Evolutionary conservation across 2,888 invertebrate species (phyloP).

Genomic region (Drosophila parthenogenetica): DNA sequence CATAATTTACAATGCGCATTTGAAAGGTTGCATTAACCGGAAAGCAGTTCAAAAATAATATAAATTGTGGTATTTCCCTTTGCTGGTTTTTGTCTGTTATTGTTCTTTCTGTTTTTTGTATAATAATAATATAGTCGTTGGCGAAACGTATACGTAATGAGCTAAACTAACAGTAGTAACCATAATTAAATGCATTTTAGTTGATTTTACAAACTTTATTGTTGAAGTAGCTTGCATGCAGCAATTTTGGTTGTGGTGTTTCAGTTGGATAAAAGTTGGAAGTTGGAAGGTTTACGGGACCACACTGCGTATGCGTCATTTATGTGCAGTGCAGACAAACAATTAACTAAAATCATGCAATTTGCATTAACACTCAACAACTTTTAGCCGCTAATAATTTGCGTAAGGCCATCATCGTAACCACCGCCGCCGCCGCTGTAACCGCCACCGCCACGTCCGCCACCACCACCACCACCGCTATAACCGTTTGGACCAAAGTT

Average conservation of each 20-base stretch:
- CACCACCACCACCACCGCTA: slow-evolving; percentile 31
- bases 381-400: slow-evolving; percentile 62
- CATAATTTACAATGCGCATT: slow-evolving; percentile 18
- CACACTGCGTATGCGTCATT: slow-evolving; percentile 16
- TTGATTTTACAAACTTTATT: slow-evolving; percentile 10
- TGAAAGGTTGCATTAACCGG: slow-evolving; percentile 3
- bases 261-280: slow-evolving; percentile 13
- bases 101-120: too few relatives aligned
- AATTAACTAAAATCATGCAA: not conserved
- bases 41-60: slow-evolving; percentile 3
- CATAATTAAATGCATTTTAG: slow-evolving; percentile 4
- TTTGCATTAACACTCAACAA: not conserved
- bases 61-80: not conserved
- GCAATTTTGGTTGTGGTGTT: not conserved
- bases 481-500: slow-evolving; percentile 67
- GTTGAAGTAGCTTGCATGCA: not conserved
- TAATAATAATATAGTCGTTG: not conserved
- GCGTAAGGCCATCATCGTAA: slow-evolving; percentile 62
- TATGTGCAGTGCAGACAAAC: slow-evolving; percentile 2
- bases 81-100: not conserved
- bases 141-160: too few relatives aligned
- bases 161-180: not conserved
- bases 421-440: slow-evolving; percentile 35
- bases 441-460: slow-evolving; percentile 15
- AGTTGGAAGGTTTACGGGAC: not conserved